Percentiles rank a stretch among this genome's conserved stretches.
These are phyloP conservation scores for Poecilia gillii DNA, from an alignment of 2,797 vertebrate genomes.

Conservation along the genomic window DNA sequence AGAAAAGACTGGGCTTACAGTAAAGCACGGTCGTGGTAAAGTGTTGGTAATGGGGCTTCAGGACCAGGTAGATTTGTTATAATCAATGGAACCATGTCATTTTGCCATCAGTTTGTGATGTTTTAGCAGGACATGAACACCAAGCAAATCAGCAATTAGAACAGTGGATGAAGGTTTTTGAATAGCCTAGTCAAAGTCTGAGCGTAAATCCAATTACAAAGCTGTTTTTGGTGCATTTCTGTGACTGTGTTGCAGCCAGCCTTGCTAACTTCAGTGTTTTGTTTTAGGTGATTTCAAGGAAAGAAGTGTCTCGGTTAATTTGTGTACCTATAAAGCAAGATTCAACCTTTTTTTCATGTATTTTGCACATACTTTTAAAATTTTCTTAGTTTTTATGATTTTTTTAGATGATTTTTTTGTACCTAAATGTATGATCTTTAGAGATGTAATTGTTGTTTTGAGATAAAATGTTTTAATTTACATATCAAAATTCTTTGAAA, in stretches of 20 bases:
- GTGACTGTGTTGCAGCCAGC: background rate
- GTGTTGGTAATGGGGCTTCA: too few relatives aligned
- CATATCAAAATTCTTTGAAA: background rate
- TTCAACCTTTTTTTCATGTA: background rate
- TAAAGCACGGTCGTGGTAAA: too few relatives aligned
- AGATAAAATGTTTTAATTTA: background rate
- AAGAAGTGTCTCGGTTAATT: background rate
- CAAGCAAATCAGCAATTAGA: background rate
- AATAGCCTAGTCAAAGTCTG: background rate
- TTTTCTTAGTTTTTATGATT: background rate
- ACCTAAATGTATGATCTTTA: background rate
- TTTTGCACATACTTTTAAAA: background rate
- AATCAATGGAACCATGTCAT: background rate
- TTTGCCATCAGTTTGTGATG: background rate
- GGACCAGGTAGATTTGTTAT: too few relatives aligned
- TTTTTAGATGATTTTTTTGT: background rate
- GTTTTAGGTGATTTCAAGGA: background rate
- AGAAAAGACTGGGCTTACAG: too few relatives aligned
- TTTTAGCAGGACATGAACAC: background rate
- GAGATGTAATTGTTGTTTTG: background rate
- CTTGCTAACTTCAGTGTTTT: background rate
- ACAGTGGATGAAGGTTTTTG: background rate
- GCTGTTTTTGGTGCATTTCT: background rate
- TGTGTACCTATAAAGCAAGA: background rate
- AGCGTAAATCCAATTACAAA: background rate